A percentile compares a stretch with the other conserved stretches of the same genome.
Evolutionary conservation across 2,888 invertebrate genomes (phyloP).

Genomic region (Choreutis nemorana): DNA sequence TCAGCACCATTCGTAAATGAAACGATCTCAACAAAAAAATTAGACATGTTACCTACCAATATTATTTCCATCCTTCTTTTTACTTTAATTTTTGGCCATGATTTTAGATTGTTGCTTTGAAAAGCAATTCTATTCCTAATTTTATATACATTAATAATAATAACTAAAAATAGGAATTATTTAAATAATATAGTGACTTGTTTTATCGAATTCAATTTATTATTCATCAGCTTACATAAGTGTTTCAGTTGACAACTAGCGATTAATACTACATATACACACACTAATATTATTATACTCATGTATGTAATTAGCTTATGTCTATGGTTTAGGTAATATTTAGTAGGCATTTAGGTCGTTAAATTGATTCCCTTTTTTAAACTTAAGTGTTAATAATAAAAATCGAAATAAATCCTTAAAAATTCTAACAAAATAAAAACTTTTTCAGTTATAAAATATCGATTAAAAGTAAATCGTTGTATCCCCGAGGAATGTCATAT

Average conservation of each 20-base stretch:
- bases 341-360: slow-evolving; percentile 1
- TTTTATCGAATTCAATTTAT: too few species aligned
- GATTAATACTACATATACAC: slow-evolving; percentile 28
- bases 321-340: background rate
- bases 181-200: too few species aligned
- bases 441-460: slow-evolving; percentile 47
- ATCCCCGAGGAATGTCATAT: slow-evolving; percentile 39
- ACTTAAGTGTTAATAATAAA: slow-evolving; percentile 9
- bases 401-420: slow-evolving; percentile 25
- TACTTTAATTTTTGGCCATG: too few species aligned
- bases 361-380: slow-evolving; percentile 14
- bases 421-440: slow-evolving; percentile 54
- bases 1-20: too few species aligned
- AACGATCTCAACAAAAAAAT: too few species aligned
- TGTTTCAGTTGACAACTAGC: slow-evolving; percentile 43
- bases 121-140: too few species aligned
- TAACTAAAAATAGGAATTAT: too few species aligned
- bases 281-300: too few species aligned
- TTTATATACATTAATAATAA: too few species aligned
- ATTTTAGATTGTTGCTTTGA: too few species aligned
- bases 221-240: slow-evolving; percentile 47
- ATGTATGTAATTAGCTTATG: background rate
- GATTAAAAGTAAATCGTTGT: slow-evolving; percentile 49
- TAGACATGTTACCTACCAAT: too few species aligned
- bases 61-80: too few species aligned